Conservation (phyloP, 2,888 invertebrate genomes). For the Helicoverpa assulta region DNA sequence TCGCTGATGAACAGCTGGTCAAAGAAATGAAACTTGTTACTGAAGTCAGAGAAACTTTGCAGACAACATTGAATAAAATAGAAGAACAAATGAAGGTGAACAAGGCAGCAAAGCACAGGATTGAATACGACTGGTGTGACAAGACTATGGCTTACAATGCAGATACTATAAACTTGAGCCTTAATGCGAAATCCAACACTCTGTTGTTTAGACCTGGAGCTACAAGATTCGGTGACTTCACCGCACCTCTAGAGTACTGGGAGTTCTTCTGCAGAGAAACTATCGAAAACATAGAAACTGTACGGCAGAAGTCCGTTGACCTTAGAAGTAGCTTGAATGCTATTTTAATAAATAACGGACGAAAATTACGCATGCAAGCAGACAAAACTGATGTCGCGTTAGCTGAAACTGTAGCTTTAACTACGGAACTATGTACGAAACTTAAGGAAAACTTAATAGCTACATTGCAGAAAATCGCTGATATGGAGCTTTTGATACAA, state of each 20-base stretch:
- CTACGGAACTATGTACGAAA: conserved; percentile 93
- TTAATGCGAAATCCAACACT: conserved; percentile 92
- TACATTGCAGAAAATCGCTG: conserved; percentile 93
- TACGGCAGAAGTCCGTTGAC: conserved; percentile 93
- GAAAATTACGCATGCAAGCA: conserved; percentile 95
- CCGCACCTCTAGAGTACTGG: conserved; percentile 93
- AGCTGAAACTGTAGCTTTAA: conserved; percentile 93
- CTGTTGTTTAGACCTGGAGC: conserved; percentile 95
- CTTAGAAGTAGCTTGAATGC: conserved; percentile 93
- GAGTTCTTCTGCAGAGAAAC: conserved; percentile 95
- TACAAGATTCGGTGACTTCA: conserved; percentile 94
- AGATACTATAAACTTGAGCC: conserved; percentile 92
- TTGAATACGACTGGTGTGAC: conserved; percentile 98
- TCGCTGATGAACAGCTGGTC: conserved; percentile 94
- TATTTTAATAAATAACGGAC: conserved; percentile 93
- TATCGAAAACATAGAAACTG: conserved; percentile 93
- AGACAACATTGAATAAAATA: conserved; percentile 91
- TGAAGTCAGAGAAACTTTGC: conserved; percentile 92
- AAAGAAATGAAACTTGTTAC: conserved; percentile 93
- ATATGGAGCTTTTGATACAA: conserved; percentile 94
- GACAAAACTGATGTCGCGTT: conserved; percentile 95
- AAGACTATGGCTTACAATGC: conserved; percentile 95
- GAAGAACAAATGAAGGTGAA: conserved; percentile 93
- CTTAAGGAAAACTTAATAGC: conserved; percentile 93
- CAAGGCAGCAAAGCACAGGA: conserved; percentile 94